Evolutionary conservation across 2,888 invertebrate species (phyloP).

Genomic region (Abrostola tripartita): DNA sequence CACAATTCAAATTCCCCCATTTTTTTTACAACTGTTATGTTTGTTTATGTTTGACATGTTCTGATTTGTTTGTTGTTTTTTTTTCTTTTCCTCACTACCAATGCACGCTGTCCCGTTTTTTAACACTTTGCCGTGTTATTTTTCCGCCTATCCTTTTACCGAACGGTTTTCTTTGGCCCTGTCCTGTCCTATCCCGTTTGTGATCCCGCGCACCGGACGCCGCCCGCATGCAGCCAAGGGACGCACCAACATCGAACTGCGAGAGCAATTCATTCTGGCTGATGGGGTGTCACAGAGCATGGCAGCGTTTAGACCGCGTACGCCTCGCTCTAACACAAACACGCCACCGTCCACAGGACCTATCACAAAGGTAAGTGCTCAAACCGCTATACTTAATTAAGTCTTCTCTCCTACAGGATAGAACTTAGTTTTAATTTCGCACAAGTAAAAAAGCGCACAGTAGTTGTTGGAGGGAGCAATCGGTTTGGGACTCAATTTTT

Average conservation of each 20-base stretch:
- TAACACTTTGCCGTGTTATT: constrained; percentile 83
- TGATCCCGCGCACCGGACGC: constrained; percentile 84
- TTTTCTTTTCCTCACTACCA: constrained; percentile 83
- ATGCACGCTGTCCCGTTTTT: constrained; percentile 83
- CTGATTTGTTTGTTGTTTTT: constrained; percentile 88
- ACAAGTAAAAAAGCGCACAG: constrained; percentile 85
- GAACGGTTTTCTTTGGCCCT: constrained; percentile 80
- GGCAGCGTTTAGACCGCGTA: constrained; percentile 99
- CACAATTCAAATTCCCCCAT: constrained; percentile 72
- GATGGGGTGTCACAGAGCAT: constrained; percentile 99
- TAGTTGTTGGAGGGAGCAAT: constrained; percentile 86
- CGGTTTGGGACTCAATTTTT: constrained; percentile 83
- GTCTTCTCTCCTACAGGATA: constrained; percentile 78
- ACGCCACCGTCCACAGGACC: constrained; percentile 94
- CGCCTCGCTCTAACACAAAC: constrained; percentile 93
- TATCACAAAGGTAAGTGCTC: constrained; percentile 96
- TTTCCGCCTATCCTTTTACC: constrained; percentile 77
- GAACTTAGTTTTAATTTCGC: constrained; percentile 78
- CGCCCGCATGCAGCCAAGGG: constrained; percentile 97
- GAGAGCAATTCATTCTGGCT: constrained; percentile 99
- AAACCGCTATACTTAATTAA: constrained; percentile 65
- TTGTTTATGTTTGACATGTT: constrained; percentile 85
- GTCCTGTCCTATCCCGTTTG: constrained; percentile 71
- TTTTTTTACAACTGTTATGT: constrained; percentile 76
- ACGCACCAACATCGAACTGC: constrained; percentile 99